phyloP scores from a whole-genome alignment of 1,140 invertebrate genomes.

The Ruditapes philippinarum region DNA sequence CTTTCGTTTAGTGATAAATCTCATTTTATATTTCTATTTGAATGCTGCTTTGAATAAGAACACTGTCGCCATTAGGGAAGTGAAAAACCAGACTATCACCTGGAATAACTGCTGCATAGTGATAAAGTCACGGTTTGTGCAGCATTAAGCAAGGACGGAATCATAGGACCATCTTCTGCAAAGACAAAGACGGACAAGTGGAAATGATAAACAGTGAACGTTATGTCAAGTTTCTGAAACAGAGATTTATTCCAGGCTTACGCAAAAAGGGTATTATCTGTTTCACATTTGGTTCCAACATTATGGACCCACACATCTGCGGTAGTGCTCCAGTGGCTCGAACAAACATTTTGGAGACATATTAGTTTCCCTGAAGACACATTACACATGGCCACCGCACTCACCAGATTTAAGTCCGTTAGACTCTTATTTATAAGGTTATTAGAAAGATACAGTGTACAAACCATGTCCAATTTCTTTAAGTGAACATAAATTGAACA shows the following conservation, averaged over 20 bases:
- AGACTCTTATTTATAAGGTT: background rate
- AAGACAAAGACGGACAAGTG: background rate
- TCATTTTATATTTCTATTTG: no score
- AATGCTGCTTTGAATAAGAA: no score
- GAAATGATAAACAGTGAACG: background rate
- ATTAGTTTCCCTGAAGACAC: background rate
- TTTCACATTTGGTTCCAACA: background rate
- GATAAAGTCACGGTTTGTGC: no score
- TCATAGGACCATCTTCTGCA: background rate
- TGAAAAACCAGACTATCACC: no score
- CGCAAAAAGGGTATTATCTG: background rate
- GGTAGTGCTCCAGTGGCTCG: background rate
- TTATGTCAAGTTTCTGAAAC: background rate
- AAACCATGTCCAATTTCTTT: background rate
- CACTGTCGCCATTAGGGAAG: no score
- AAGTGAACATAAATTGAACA: background rate
- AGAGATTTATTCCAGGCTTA: background rate
- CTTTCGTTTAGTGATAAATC: no score
- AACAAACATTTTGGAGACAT: background rate
- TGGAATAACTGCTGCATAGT: no score
- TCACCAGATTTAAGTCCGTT: constrained; percentile 24
- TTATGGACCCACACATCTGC: background rate
- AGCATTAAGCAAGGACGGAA: no score
- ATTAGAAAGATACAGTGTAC: constrained; percentile 14
- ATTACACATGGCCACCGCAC: background rate